These are phyloP conservation scores for Sebastes wilsoni DNA, from an alignment of 2,797 vertebrate species.

Conservation along the genomic window DNA sequence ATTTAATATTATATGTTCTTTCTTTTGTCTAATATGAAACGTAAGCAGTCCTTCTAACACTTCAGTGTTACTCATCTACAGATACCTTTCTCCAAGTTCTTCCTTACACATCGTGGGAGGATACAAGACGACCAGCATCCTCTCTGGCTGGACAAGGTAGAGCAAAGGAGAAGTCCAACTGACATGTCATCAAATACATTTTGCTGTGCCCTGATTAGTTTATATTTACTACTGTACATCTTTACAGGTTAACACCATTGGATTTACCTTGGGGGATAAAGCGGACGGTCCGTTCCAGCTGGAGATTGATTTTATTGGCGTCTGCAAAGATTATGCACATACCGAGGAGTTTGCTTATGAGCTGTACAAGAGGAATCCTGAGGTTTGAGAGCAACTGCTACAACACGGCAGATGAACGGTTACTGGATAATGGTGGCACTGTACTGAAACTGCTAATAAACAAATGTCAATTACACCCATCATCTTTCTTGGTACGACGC, in stretches of 20 bases:
- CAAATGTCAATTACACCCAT: not conserved
- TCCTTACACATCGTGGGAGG: constrained; percentile 90
- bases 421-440: not conserved
- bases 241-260: constrained; percentile 88
- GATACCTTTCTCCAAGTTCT: constrained; percentile 98
- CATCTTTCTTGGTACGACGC: not conserved
- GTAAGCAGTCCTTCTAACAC: not conserved
- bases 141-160: constrained; percentile 91
- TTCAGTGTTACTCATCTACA: constrained; percentile 50
- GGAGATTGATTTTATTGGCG: constrained; percentile 93
- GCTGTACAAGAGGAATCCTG: constrained; percentile 84
- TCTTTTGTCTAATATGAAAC: not conserved
- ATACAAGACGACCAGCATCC: constrained; percentile 88
- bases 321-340: constrained; percentile 88
- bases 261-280: constrained; percentile 93
- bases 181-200: not conserved
- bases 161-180: not conserved
- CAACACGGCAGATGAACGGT: not conserved
- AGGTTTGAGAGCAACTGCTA: constrained; percentile 35
- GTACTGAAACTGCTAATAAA: not conserved
- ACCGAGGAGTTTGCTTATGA: constrained; percentile 95
- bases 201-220: rapidly evolving
- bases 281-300: constrained; percentile 92
- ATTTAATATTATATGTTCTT: not conserved
- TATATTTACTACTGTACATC: not conserved